phyloP scores from a whole-genome alignment of 2,888 invertebrate species.

The Unio pictorum region DNA sequence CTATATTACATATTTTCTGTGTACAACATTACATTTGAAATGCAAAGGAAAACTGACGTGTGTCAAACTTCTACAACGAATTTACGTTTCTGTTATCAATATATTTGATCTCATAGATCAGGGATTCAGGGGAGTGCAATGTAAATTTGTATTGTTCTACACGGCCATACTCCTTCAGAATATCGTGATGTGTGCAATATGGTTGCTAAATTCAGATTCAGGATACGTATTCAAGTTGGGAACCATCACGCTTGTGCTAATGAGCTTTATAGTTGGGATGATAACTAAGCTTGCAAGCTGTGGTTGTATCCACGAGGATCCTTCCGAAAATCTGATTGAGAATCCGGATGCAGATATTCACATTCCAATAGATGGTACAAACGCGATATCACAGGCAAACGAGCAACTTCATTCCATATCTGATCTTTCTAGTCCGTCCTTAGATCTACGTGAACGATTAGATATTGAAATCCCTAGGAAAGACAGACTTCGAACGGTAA shows the following conservation, averaged over 20 bases:
- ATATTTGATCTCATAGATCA: constrained; percentile 41
- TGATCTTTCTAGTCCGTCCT: neutral
- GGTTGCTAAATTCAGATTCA: constrained; percentile 46
- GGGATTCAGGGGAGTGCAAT: constrained; percentile 41
- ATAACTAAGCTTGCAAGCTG: constrained; percentile 53
- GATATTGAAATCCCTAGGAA: no score
- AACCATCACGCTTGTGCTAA: constrained; percentile 42
- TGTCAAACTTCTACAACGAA: constrained; percentile 14
- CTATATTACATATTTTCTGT: constrained; percentile 26
- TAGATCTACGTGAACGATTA: constrained; percentile 9
- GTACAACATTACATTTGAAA: constrained; percentile 20
- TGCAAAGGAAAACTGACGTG: constrained; percentile 21
- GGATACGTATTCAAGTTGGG: constrained; percentile 45
- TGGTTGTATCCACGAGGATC: constrained; percentile 38
- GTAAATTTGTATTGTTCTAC: constrained; percentile 53
- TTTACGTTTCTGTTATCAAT: constrained; percentile 39
- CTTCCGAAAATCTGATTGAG: constrained; percentile 28
- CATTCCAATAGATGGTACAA: constrained; percentile 3
- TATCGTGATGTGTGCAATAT: constrained; percentile 51
- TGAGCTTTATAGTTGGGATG: constrained; percentile 48
- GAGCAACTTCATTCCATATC: neutral
- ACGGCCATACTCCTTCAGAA: constrained; percentile 52
- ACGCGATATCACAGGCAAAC: constrained; percentile 4
- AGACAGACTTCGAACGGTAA: no score
- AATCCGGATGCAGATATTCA: neutral